Evolutionary conservation across 2,888 invertebrate genomes (phyloP), one percentile per base, ranked within the genome.

Genomic region (Drosophila neotestacea): DNA sequence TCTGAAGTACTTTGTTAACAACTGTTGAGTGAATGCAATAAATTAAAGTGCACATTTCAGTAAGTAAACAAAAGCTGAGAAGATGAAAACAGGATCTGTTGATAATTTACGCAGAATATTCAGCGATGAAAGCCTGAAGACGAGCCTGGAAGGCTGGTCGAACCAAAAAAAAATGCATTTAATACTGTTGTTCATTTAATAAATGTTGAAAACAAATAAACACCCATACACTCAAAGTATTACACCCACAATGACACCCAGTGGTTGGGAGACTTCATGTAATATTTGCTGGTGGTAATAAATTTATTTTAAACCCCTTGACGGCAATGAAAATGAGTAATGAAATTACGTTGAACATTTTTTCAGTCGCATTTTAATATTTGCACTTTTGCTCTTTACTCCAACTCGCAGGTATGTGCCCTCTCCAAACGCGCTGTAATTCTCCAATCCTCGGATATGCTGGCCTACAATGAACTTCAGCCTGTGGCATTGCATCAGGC

Each of bases 321-420:
- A 50, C 48, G 59, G 58, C 65, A 58, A 84, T 61, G 67, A 67
- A 56, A 66, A 58, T 61, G 55, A 59, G 55, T 64, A 73, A 74
- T 84, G 61, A 62, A 81, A 81, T 66, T 62, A 66, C 61, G 65
- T 73, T 64, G 42, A 72, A 74, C 66, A 79, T 50, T 63, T 66
- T 67, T 54, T 38, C 38, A 38, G 13, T 46, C 51, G 41, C 55
- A 65, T 70, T 73, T 61, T 65, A 70, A 70, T 60, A 48, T 73
- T 60, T 70, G 51, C 30, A 63, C 64, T 54, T 63, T 72, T 71
- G 65, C 59, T 65, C 42, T 54, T 39, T 67, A 27, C 42, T 27
- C 54, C n/a, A 41, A 81, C 89, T 22, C 79, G 48, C 92, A 95
- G 95, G 96, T 96, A 81, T 96, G 96, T 93, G 96, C 96, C 47